Evolutionary conservation across 2,888 invertebrate genomes (phyloP).

Genomic region (Ypsolopha sequella): DNA sequence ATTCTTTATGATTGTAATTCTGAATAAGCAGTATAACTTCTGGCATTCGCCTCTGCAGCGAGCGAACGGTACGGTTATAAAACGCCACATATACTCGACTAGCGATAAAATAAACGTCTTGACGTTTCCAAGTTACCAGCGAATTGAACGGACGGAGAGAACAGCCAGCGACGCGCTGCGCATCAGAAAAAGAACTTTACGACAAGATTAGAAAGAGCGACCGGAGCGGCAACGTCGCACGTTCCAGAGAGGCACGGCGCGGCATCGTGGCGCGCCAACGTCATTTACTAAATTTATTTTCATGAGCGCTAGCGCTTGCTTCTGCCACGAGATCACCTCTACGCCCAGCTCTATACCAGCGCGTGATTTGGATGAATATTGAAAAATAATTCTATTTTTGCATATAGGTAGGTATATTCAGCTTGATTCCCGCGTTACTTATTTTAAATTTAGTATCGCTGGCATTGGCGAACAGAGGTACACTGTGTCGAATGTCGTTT

Average conservation of each 20-base stretch:
- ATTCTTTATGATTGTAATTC: slow-evolving; percentile 52
- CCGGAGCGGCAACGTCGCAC: slow-evolving; percentile 65
- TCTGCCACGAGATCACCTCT: neutral
- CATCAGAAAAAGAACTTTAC: slow-evolving; percentile 72
- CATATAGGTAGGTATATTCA: slow-evolving; percentile 17
- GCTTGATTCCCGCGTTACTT: neutral
- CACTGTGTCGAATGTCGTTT: neutral
- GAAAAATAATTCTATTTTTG: slow-evolving; percentile 34
- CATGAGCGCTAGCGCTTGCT: slow-evolving; percentile 42
- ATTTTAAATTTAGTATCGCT: neutral
- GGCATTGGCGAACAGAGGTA: neutral
- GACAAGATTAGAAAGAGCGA: slow-evolving; percentile 71
- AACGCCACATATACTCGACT: slow-evolving; percentile 55
- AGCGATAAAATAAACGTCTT: slow-evolving; percentile 65
- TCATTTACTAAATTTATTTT: slow-evolving; percentile 71
- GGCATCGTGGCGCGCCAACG: slow-evolving; percentile 63
- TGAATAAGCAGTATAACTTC: slow-evolving; percentile 49
- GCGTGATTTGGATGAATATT: neutral
- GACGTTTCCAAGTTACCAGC: slow-evolving; percentile 58
- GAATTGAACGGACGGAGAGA: slow-evolving; percentile 38
- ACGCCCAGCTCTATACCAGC: neutral
- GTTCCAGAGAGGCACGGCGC: slow-evolving; percentile 52
- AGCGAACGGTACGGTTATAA: slow-evolving; percentile 47
- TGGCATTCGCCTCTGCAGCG: slow-evolving; percentile 28
- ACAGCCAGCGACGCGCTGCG: slow-evolving; percentile 58